Percentiles rank a stretch among this genome's conserved stretches.
Evolutionary conservation across 2,113 vertebrate species (phyloP).

Genomic region (Collichthys lucidus): DNA sequence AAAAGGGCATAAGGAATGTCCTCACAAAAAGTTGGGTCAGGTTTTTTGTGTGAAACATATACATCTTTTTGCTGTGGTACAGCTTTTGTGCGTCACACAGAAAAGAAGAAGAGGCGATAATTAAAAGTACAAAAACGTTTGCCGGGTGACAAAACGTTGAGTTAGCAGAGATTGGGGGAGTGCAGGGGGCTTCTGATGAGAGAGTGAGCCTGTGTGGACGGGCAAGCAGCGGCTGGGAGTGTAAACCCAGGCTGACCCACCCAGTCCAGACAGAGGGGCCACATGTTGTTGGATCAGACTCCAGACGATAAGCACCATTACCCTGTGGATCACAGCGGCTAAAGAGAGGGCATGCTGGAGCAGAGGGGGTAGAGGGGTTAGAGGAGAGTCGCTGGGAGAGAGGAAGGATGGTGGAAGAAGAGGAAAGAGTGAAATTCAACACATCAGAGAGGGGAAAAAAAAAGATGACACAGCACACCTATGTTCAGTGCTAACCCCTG

Average conservation of each 20-base stretch:
- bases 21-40: not conserved
- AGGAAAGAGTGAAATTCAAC: not conserved
- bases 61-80: not conserved
- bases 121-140: conserved; percentile 4
- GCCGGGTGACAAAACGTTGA: not conserved
- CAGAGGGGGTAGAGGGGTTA: conserved; percentile 9
- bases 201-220: conserved; percentile 16
- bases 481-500: not conserved
- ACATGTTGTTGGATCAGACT: conserved; percentile 63
- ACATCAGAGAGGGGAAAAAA: not conserved
- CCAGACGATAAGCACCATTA: conserved; percentile 72
- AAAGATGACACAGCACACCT: not conserved
- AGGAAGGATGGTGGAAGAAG: not conserved
- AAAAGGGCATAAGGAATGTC: conserved; percentile 7
- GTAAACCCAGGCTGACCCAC: conserved; percentile 54
- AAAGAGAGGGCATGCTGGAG: conserved; percentile 56
- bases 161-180: conserved; percentile 1
- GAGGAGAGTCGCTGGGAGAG: conserved; percentile 5
- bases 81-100: not conserved
- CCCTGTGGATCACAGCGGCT: conserved; percentile 54
- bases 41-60: conserved; percentile 10
- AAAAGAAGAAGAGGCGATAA: not conserved
- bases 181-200: not conserved
- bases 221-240: not conserved
- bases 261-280: conserved; percentile 50